These are phyloP conservation scores for Syngnathus floridae DNA, from an alignment of 2,113 vertebrate species.

Conservation along the genomic window DNA sequence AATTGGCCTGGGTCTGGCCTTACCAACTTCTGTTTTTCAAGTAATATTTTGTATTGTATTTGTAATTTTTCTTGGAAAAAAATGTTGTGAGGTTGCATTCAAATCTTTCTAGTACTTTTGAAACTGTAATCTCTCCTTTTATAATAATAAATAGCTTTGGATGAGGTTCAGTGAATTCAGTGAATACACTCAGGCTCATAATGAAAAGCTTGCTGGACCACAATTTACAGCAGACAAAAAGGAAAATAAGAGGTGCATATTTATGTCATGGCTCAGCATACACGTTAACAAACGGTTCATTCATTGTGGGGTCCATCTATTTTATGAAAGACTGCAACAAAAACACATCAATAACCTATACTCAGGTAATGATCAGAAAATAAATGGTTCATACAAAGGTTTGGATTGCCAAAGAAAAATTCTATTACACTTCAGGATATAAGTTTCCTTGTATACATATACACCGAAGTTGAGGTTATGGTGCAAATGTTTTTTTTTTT, in stretches of 20 bases:
- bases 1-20: too few species aligned
- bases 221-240: background rate
- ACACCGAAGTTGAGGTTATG: background rate
- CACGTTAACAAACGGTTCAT: conserved; percentile 27
- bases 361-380: background rate
- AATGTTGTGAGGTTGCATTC: too few species aligned
- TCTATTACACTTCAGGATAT: background rate
- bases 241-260: background rate
- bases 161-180: background rate
- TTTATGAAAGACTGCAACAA: conserved; percentile 2
- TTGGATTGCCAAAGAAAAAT: conserved; percentile 1
- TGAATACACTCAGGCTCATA: background rate
- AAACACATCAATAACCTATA: conserved; percentile 13
- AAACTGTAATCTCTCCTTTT: too few species aligned
- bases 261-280: conserved; percentile 10
- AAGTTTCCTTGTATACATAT: background rate
- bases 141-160: too few species aligned
- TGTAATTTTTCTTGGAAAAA: too few species aligned
- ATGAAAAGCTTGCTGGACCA: background rate
- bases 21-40: too few species aligned
- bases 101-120: too few species aligned
- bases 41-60: too few species aligned
- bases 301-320: background rate
- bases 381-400: background rate
- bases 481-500: background rate